Evolutionary conservation across 2,888 invertebrate genomes (phyloP).

Genomic region (Drosophila pseudotalamancana): DNA sequence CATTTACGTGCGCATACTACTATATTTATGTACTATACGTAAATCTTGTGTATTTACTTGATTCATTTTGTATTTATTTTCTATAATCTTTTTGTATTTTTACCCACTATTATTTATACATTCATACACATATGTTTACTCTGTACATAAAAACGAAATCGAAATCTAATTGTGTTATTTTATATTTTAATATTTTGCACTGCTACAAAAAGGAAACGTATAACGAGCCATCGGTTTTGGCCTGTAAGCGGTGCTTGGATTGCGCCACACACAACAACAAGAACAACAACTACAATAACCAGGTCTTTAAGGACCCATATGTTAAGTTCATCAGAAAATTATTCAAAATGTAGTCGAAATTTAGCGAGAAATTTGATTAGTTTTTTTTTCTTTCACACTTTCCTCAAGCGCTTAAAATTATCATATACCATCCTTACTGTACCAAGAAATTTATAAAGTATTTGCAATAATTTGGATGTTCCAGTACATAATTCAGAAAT

Average conservation of each 20-base stretch:
- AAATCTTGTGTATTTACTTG: constrained; percentile 31
- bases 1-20: constrained; percentile 35
- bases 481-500: no score
- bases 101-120: constrained; percentile 38
- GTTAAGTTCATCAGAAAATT: constrained; percentile 27
- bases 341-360: constrained; percentile 13
- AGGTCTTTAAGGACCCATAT: constrained; percentile 4
- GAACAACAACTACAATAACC: constrained; percentile 28
- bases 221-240: constrained; percentile 79
- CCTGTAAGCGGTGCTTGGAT: constrained; percentile 52
- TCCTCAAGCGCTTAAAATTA: neutral
- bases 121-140: constrained; percentile 22
- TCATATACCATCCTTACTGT: neutral
- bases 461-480: no score
- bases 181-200: constrained; percentile 11
- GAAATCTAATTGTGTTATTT: constrained; percentile 27
- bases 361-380: constrained; percentile 16
- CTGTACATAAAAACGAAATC: constrained; percentile 44
- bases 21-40: constrained; percentile 6
- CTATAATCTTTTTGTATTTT: constrained; percentile 36
- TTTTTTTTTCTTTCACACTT: constrained; percentile 1
- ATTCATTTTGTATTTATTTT: constrained; percentile 53
- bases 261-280: constrained; percentile 17
- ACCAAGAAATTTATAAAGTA: neutral
- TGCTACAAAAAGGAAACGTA: constrained; percentile 74